Percentiles rank a stretch among this genome's conserved stretches.
Conservation (phyloP, 2,113 vertebrate species). For the Rhizomys pruinosus region DNA sequence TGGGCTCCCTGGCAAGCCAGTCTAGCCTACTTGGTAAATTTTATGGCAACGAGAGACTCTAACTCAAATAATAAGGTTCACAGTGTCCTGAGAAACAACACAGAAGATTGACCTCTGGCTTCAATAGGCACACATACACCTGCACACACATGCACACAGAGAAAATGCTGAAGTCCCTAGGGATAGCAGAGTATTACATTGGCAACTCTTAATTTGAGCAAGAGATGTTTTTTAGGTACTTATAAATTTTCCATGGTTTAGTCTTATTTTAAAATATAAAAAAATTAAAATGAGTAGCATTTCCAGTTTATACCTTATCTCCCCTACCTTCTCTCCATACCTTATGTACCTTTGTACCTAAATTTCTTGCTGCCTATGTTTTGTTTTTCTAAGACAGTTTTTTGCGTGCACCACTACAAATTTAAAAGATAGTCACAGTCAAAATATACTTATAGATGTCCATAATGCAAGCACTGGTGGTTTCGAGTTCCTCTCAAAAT, state of each 20-base stretch:
- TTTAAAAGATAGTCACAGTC: neutral
- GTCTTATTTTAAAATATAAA: neutral
- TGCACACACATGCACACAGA: too few species aligned
- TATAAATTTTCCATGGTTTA: slow-evolving; percentile 4
- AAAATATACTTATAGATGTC: neutral
- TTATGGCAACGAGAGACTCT: too few species aligned
- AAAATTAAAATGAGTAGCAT: neutral
- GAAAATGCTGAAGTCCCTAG: neutral
- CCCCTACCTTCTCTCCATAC: neutral
- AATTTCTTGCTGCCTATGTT: neutral
- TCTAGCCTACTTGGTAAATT: too few species aligned
- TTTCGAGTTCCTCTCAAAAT: slow-evolving; percentile 19
- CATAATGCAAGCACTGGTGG: neutral
- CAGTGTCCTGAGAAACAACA: too few species aligned
- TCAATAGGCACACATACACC: too few species aligned
- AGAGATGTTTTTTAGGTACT: neutral
- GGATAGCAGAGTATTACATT: neutral
- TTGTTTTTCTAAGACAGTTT: slow-evolving; percentile 3
- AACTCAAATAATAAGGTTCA: too few species aligned
- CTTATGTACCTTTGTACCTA: neutral
- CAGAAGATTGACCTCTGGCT: too few species aligned
- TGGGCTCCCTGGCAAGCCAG: too few species aligned
- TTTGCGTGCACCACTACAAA: neutral
- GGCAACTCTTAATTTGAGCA: neutral
- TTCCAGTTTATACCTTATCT: neutral